These are phyloP conservation scores for Lypha dubia DNA, from an alignment of 2,888 invertebrate genomes.

Conservation along the genomic window DNA sequence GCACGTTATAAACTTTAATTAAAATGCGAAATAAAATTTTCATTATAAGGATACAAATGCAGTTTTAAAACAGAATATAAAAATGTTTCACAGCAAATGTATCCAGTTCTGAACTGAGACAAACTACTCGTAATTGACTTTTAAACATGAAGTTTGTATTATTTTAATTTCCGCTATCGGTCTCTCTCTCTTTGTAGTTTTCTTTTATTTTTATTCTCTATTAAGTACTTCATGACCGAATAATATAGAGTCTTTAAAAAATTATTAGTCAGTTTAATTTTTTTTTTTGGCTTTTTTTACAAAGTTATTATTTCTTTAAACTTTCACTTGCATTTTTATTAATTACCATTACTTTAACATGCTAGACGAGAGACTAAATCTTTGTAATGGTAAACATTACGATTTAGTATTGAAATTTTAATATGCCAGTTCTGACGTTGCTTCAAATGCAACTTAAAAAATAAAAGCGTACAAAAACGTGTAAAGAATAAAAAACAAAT, in stretches of 20 bases:
- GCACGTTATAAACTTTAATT: no score
- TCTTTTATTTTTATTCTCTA: background rate
- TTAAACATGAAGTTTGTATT: background rate
- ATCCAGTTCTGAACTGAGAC: no score
- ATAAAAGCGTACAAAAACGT: conserved; percentile 21
- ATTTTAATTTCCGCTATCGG: background rate
- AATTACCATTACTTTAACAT: conserved; percentile 64
- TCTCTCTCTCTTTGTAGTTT: no score
- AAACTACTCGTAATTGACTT: no score
- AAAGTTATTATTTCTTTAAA: background rate
- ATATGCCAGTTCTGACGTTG: conserved; percentile 64
- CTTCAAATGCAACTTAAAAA: conserved; percentile 27
- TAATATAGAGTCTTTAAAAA: conserved; percentile 31
- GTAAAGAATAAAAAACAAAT: background rate
- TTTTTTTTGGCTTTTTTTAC: background rate
- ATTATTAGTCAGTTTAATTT: background rate
- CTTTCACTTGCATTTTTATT: conserved; percentile 44
- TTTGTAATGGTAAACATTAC: background rate
- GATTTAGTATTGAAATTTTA: conserved; percentile 59
- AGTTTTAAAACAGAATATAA: no score
- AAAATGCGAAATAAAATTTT: no score
- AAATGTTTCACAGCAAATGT: no score
- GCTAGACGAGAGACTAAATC: background rate
- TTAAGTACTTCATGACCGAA: conserved; percentile 7
- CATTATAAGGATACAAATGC: no score